phyloP scores from a whole-genome alignment of 2,797 vertebrate genomes.

The Clarias platycephalus region DNA sequence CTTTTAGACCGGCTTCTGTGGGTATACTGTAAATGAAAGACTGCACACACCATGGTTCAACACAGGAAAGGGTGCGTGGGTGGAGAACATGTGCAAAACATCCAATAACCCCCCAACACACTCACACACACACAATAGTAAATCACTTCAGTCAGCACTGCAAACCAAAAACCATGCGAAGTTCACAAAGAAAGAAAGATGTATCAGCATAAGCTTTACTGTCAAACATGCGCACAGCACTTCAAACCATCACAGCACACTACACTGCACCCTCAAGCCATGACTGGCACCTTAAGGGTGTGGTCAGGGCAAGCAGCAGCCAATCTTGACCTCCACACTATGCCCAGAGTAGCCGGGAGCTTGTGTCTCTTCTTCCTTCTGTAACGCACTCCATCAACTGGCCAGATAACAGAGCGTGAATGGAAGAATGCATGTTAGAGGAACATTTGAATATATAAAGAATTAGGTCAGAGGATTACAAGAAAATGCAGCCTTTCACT shows the following conservation, averaged over 20 bases:
- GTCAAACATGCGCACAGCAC: constrained; percentile 58
- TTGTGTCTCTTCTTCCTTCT: constrained; percentile 63
- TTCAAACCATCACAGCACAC: constrained; percentile 74
- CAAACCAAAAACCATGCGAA: constrained; percentile 77
- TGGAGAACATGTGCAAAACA: constrained; percentile 45
- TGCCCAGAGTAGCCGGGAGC: constrained; percentile 56
- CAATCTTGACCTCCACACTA: constrained; percentile 48
- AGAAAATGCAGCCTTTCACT: constrained; percentile 25
- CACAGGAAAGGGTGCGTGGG: constrained; percentile 60
- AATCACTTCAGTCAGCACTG: constrained; percentile 62
- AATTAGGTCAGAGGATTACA: constrained; percentile 16
- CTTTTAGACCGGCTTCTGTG: background rate
- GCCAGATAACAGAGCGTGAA: constrained; percentile 58
- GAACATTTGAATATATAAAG: constrained; percentile 27
- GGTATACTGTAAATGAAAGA: background rate
- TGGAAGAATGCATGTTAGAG: constrained; percentile 59
- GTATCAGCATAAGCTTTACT: constrained; percentile 23
- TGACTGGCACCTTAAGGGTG: constrained; percentile 74
- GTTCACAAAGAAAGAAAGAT: constrained; percentile 45
- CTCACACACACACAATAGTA: constrained; percentile 13
- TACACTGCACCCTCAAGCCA: constrained; percentile 77
- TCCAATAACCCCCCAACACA: constrained; percentile 27
- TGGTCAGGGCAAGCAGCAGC: constrained; percentile 53
- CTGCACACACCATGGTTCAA: constrained; percentile 49
- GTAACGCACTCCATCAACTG: constrained; percentile 67